Percentiles rank a stretch among this genome's conserved stretches.
phyloP scores from a whole-genome alignment of 2,797 vertebrate genomes.

The Nannoperca australis region DNA sequence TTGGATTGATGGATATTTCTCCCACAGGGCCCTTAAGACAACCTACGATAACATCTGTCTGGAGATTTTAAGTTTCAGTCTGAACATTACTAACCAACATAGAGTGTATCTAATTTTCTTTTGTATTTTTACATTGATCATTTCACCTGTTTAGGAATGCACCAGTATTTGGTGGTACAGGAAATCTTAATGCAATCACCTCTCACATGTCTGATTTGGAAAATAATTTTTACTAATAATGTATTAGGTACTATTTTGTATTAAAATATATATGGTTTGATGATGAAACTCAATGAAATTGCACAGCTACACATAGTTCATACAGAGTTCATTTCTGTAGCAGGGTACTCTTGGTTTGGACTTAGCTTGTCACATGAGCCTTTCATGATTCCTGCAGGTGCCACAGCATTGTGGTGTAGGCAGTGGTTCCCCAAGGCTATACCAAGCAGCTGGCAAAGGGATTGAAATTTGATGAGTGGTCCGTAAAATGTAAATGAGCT shows the following conservation, averaged over 20 bases:
- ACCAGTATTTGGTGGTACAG: background rate
- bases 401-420: background rate
- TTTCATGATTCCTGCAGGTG: slow-evolving; percentile 9
- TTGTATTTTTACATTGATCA: background rate
- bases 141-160: background rate
- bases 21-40: slow-evolving; percentile 6
- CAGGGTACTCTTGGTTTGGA: background rate
- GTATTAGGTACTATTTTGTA: background rate
- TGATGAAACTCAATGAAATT: background rate
- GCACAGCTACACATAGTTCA: background rate
- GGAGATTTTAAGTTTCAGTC: slow-evolving; percentile 12
- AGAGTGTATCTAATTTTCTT: background rate
- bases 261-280: background rate
- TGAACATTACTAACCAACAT: slow-evolving; percentile 10
- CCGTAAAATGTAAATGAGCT: background rate
- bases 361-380: background rate
- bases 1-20: slow-evolving; percentile 35
- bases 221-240: background rate
- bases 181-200: background rate
- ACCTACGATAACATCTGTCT: slow-evolving; percentile 7
- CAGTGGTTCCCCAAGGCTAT: background rate
- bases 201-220: background rate
- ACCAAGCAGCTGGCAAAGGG: background rate
- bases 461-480: background rate
- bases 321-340: background rate